Percentiles rank a stretch among this genome's conserved stretches.
These are phyloP conservation scores for Cephus cinctus DNA, from an alignment of 1,140 invertebrate genomes.

Conservation along the genomic window DNA sequence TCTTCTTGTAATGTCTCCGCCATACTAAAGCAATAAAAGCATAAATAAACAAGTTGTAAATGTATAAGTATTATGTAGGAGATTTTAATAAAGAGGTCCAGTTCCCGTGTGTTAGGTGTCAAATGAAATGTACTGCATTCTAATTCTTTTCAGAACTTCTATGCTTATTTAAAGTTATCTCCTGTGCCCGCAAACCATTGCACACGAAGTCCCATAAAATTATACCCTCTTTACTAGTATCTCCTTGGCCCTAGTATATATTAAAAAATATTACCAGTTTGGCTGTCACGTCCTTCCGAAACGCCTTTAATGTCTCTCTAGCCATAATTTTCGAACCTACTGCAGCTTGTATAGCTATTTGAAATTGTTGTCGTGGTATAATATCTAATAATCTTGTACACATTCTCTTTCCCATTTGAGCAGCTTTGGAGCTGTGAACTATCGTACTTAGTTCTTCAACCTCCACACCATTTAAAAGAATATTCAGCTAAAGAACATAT, in stretches of 20 bases:
- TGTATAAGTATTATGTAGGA: constrained; percentile 10
- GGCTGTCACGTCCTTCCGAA: constrained; percentile 88
- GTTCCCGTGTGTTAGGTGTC: not conserved
- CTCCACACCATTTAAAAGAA: constrained; percentile 76
- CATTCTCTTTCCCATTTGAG: constrained; percentile 68
- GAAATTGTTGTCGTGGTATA: constrained; percentile 85
- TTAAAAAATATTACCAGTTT: constrained; percentile 74
- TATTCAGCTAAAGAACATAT: constrained; percentile 65
- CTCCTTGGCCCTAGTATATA: no score
- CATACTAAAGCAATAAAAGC: constrained; percentile 70
- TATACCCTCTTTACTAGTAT: no score
- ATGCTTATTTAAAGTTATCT: constrained; percentile 4
- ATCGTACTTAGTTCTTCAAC: constrained; percentile 89
- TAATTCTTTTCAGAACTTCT: not conserved
- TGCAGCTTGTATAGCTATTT: constrained; percentile 84
- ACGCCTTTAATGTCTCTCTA: constrained; percentile 84
- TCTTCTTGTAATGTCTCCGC: constrained; percentile 86
- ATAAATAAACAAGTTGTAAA: constrained; percentile 18
- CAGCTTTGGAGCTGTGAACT: constrained; percentile 71
- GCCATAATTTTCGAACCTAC: constrained; percentile 82
- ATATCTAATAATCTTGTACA: constrained; percentile 80
- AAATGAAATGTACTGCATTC: not conserved
- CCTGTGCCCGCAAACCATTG: not conserved
- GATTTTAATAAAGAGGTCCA: constrained; percentile 5
- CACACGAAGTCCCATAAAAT: no score